Evolutionary conservation across 2,113 vertebrate species (phyloP), one percentile per base, ranked within the genome.

Genomic region (Oryzias javanicus): DNA sequence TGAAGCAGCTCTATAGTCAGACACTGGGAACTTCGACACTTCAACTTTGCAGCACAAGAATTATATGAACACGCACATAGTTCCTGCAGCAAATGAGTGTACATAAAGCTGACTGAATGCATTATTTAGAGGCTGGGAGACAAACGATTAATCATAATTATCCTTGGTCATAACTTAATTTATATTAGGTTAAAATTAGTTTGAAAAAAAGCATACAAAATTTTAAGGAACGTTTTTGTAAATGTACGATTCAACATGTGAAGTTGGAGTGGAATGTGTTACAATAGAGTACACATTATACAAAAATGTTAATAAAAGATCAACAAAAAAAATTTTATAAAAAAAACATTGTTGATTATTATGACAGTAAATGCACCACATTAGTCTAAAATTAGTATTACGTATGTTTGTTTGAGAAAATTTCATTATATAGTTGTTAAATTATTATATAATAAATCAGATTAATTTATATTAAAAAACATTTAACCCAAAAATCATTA

Each of bases 1-100:
- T 85, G 82, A 84, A 87, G 82, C 53, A 76, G 72, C 78, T 58
- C 62, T 58, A 69, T 68, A 80, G 73, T 75, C 50, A 73, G 70
- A 64, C 64, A 40, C 71, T 17, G 55, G 84, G 64, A 79, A 49
- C 70, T 60, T 72, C 67, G 61, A 78, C 79, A 76, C 66, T 64
- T 58, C 52, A 64, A 45, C 64, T 72, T 35, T 60, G 67, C 60
- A 72, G 56, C 49, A 69, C 58, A 64, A 48, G 44, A 66, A 44
- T 46, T 24, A 51, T 61, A 45, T 42, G 51, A 19, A 57, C 56
- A 71, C 57, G 61, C 44, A 50, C 55, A 65, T 49, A 64, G 42
- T 17, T 58, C 58, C 35, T 41, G 60, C 24, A 42, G 53, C 54
- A 55, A 68, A 50, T 48, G 50, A 52, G 51, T 60, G 40, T 42